phyloP scores from a whole-genome alignment of 2,797 vertebrate species.

The Onychomys leucogaster region DNA sequence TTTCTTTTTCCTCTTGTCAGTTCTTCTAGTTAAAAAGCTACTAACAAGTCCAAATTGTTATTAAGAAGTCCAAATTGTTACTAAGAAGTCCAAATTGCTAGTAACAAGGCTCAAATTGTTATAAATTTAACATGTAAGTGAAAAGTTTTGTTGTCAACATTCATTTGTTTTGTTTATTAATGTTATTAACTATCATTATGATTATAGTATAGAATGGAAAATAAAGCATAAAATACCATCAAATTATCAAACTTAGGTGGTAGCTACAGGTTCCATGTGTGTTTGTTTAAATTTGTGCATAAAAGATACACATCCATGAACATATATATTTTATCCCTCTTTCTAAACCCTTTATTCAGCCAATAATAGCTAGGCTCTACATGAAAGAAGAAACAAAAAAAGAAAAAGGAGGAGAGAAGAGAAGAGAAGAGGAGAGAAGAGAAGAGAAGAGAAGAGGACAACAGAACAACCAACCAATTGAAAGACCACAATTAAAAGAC shows the following conservation, averaged over 20 bases:
- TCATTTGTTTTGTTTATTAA: too few relatives aligned
- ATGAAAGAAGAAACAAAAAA: background rate
- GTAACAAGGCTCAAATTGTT: background rate
- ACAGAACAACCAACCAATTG: background rate
- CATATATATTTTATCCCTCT: background rate
- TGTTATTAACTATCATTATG: background rate
- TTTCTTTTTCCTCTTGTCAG: background rate
- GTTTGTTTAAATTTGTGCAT: background rate
- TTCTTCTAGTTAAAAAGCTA: background rate
- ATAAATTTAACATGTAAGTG: background rate
- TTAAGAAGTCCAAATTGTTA: too few relatives aligned
- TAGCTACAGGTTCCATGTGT: background rate
- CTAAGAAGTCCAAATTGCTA: too few relatives aligned
- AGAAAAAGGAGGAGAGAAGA: accelerated
- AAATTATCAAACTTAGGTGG: background rate
- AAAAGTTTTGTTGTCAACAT: background rate
- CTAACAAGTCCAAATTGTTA: too few relatives aligned
- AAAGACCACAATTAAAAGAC: background rate
- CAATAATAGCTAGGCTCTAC: background rate
- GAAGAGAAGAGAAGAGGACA: too few relatives aligned
- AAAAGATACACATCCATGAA: accelerated
- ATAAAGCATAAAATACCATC: background rate
- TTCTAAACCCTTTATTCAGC: background rate
- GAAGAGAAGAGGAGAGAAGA: accelerated
- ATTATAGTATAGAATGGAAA: background rate